Evolutionary conservation across 2,113 vertebrate genomes (phyloP).

Genomic region (Rhinopomastus cyanomelas): DNA sequence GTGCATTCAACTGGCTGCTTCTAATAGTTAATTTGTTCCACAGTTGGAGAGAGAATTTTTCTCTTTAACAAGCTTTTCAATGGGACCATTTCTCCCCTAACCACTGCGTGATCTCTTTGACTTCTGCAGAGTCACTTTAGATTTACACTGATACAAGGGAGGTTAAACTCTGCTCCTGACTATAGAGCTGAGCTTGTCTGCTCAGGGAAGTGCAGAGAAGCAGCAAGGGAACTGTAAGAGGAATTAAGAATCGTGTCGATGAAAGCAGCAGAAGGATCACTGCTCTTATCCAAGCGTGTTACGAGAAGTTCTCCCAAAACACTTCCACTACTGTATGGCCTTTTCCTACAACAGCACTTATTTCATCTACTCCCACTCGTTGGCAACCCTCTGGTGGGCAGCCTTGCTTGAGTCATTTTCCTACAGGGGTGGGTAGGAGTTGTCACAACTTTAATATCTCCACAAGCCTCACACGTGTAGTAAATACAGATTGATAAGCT

Average conservation of each 20-base stretch:
- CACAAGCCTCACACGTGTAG: fast-evolving
- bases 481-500: not conserved
- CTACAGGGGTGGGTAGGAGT: not conserved
- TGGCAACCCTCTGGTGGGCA: not conserved
- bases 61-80: conserved; percentile 5
- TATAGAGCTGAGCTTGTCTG: not conserved
- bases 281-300: not conserved
- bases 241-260: not conserved
- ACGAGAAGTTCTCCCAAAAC: not conserved
- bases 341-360: not conserved
- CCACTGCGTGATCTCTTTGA: not conserved
- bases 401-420: not conserved
- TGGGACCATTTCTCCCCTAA: not conserved
- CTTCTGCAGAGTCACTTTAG: not conserved
- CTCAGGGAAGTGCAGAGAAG: not conserved
- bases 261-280: not conserved
- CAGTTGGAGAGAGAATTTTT: not conserved
- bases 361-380: not conserved
- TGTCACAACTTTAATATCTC: not conserved
- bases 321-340: not conserved
- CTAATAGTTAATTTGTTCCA: conserved; percentile 33
- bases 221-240: not conserved
- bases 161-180: not conserved
- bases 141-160: not conserved
- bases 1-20: not conserved